These are phyloP conservation scores for Pelodytes ibericus DNA, from an alignment of 2,797 vertebrate genomes.

Conservation along the genomic window DNA sequence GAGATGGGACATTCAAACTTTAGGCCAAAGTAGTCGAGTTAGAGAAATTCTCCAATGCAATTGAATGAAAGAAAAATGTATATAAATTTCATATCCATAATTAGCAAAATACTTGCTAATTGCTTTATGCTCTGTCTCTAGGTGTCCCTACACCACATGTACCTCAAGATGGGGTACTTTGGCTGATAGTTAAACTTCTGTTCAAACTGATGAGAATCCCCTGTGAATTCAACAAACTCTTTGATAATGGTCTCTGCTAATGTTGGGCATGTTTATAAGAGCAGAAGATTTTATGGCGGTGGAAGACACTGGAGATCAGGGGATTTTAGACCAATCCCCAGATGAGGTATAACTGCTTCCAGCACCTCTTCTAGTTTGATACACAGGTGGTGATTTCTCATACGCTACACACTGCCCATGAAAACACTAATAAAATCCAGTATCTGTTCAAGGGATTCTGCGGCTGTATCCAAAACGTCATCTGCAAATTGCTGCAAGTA, in stretches of 20 bases:
- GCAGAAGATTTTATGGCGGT: slow-evolving; percentile 91
- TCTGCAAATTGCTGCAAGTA: slow-evolving; percentile 95
- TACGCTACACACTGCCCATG: slow-evolving; percentile 94
- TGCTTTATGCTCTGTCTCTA: slow-evolving; percentile 95
- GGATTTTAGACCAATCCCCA: slow-evolving; percentile 82
- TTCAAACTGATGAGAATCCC: slow-evolving; percentile 98
- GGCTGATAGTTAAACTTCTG: slow-evolving; percentile 99
- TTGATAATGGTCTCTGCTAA: slow-evolving; percentile 94
- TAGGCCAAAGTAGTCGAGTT: too few species aligned
- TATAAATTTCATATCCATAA: too few species aligned
- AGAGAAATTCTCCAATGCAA: too few species aligned
- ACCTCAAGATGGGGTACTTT: slow-evolving; percentile 97
- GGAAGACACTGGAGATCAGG: slow-evolving; percentile 84
- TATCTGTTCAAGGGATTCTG: slow-evolving; percentile 88
- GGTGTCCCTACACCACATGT: slow-evolving; percentile 91
- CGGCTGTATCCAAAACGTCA: slow-evolving; percentile 90
- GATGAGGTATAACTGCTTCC: slow-evolving; percentile 97
- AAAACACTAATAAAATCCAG: slow-evolving; percentile 94
- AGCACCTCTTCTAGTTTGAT: slow-evolving; percentile 95
- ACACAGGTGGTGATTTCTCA: slow-evolving; percentile 96
- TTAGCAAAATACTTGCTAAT: too few species aligned
- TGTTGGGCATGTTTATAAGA: slow-evolving; percentile 82
- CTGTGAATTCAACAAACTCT: slow-evolving; percentile 98
- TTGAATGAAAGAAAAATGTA: too few species aligned
- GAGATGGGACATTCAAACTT: too few species aligned